phyloP scores from a whole-genome alignment of 2,797 vertebrate species.

The Lates japonicus region DNA sequence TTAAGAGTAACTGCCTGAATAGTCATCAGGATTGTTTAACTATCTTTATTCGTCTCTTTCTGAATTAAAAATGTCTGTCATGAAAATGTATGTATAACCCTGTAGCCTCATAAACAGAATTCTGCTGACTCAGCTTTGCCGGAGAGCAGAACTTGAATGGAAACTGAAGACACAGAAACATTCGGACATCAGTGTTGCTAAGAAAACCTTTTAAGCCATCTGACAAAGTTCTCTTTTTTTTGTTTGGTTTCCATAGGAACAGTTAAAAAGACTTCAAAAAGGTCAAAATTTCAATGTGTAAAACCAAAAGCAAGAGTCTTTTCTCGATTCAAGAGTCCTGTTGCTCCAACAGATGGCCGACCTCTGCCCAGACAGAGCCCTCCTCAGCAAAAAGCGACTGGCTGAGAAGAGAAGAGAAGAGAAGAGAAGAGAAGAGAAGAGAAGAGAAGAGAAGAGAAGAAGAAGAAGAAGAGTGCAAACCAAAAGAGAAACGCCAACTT shows the following conservation, averaged over 20 bases:
- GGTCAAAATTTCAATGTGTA: slow-evolving; percentile 73
- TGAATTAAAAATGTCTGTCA: slow-evolving; percentile 15
- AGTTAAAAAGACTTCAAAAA: slow-evolving; percentile 81
- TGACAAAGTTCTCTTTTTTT: slow-evolving; percentile 66
- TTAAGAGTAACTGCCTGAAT: slow-evolving; percentile 35
- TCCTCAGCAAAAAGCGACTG: background rate
- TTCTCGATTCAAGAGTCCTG: slow-evolving; percentile 66
- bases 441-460: slow-evolving; percentile 7
- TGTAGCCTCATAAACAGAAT: slow-evolving; percentile 54
- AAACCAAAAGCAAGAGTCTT: slow-evolving; percentile 72
- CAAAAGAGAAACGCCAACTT: slow-evolving; percentile 35
- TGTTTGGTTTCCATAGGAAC: slow-evolving; percentile 82
- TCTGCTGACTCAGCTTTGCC: slow-evolving; percentile 27
- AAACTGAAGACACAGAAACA: slow-evolving; percentile 69
- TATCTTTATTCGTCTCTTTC: slow-evolving; percentile 3
- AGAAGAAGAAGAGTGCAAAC: background rate
- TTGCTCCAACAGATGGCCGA: slow-evolving; percentile 52
- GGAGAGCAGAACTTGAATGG: slow-evolving; percentile 53
- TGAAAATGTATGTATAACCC: slow-evolving; percentile 53
- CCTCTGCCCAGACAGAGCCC: slow-evolving; percentile 22
- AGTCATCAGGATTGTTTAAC: slow-evolving; percentile 48
- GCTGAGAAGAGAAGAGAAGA: background rate
- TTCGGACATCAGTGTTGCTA: slow-evolving; percentile 55
- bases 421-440: slow-evolving; percentile 2
- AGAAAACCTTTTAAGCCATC: slow-evolving; percentile 63